These are phyloP conservation scores for Probosciger aterrimus DNA, from an alignment of 2,113 vertebrate genomes.

Conservation along the genomic window DNA sequence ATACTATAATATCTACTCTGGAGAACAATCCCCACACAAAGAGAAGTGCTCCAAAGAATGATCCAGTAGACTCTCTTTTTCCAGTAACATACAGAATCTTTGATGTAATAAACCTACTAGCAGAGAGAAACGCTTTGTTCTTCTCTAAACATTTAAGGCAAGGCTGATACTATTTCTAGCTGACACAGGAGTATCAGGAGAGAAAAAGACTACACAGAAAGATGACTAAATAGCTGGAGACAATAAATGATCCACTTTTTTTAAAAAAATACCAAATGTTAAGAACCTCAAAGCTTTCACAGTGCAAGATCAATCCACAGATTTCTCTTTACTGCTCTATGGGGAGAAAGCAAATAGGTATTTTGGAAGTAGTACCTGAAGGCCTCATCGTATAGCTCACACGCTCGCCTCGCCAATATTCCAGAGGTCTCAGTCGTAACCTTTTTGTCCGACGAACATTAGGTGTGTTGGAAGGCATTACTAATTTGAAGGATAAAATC, in stretches of 20 bases:
- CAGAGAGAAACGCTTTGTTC: neutral
- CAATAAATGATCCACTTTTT: neutral
- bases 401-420: conserved; percentile 78
- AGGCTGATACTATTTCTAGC: neutral
- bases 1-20: neutral
- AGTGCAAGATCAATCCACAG: neutral
- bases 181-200: neutral
- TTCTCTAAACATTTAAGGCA: neutral
- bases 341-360: neutral
- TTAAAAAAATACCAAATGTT: rapidly evolving
- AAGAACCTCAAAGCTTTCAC: neutral
- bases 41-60: neutral
- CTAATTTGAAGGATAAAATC: conserved; percentile 29
- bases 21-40: neutral
- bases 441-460: conserved; percentile 74
- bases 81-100: neutral
- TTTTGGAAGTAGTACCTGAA: conserved; percentile 63
- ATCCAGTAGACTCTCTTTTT: neutral
- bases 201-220: neutral
- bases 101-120: neutral
- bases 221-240: neutral
- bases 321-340: neutral
- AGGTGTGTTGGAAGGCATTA: conserved; percentile 71
- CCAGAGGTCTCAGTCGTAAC: conserved; percentile 69
- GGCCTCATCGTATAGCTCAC: conserved; percentile 32